phyloP scores from a whole-genome alignment of 2,797 vertebrate species.

The Crenichthys baileyi region DNA sequence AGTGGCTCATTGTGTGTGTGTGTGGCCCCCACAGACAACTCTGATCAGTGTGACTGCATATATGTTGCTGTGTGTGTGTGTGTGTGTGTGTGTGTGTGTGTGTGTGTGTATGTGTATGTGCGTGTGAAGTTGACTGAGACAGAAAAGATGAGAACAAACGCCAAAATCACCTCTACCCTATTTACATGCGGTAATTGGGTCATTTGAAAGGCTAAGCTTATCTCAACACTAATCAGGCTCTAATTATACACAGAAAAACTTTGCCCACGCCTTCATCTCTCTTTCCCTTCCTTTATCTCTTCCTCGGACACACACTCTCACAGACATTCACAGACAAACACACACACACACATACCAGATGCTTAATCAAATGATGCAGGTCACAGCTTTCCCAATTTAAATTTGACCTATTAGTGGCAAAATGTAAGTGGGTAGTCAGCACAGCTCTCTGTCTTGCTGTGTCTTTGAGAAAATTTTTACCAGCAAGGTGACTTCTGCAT shows the following conservation, averaged over 20 bases:
- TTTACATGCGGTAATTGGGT: slow-evolving; percentile 77
- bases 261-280: slow-evolving; percentile 43
- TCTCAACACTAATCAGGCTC: slow-evolving; percentile 77
- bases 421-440: slow-evolving; percentile 34
- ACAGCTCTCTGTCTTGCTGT: slow-evolving; percentile 8
- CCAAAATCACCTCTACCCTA: slow-evolving; percentile 72
- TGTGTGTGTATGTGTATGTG: background rate
- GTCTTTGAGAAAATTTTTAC: slow-evolving; percentile 12
- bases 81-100: background rate
- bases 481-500: slow-evolving; percentile 41
- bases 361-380: slow-evolving; percentile 69
- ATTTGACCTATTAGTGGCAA: slow-evolving; percentile 54
- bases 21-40: slow-evolving; percentile 17
- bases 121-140: slow-evolving; percentile 10
- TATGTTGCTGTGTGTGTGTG: background rate
- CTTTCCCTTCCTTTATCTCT: background rate
- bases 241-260: slow-evolving; percentile 74
- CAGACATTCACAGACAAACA: slow-evolving; percentile 6
- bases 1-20: slow-evolving; percentile 41
- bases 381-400: slow-evolving; percentile 62
- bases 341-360: slow-evolving; percentile 27
- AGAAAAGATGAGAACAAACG: slow-evolving; percentile 35
- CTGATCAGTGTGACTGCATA: slow-evolving; percentile 6
- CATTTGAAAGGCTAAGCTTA: slow-evolving; percentile 79
- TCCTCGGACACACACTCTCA: slow-evolving; percentile 6